phyloP scores from a whole-genome alignment of 2,797 vertebrate genomes.

The Lepilemur ruficaudatus region DNA sequence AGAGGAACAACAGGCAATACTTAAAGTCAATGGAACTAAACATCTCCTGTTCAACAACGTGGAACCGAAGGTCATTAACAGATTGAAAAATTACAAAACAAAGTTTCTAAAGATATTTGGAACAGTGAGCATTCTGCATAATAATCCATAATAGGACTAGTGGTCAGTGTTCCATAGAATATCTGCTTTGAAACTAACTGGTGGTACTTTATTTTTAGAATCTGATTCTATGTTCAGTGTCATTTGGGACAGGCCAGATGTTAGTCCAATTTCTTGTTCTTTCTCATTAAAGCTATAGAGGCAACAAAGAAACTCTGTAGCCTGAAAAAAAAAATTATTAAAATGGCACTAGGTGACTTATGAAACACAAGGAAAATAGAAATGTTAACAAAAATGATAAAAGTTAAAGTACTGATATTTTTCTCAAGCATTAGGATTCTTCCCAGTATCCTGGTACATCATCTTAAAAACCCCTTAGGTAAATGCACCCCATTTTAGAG shows the following conservation, averaged over 20 bases:
- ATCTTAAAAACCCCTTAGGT: not conserved
- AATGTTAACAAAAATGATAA: not conserved
- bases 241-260: slow-evolving; percentile 66
- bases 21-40: slow-evolving; percentile 37
- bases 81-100: slow-evolving; percentile 54
- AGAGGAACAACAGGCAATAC: slow-evolving; percentile 47
- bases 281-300: slow-evolving; percentile 52
- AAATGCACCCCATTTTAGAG: not conserved
- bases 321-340: not conserved
- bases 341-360: not conserved
- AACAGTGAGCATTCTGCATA: slow-evolving; percentile 44
- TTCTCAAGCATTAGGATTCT: not conserved
- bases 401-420: not conserved
- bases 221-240: slow-evolving; percentile 42
- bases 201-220: slow-evolving; percentile 60
- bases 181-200: slow-evolving; percentile 53
- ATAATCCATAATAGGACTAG: slow-evolving; percentile 44
- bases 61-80: slow-evolving; percentile 59
- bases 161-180: slow-evolving; percentile 69
- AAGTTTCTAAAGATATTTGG: slow-evolving; percentile 57
- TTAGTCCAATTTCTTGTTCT: slow-evolving; percentile 52
- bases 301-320: slow-evolving; percentile 34
- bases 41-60: slow-evolving; percentile 45
- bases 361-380: not conserved
- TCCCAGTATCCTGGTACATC: not conserved